Conservation (phyloP, 2,888 invertebrate genomes). For the Amiota mariae region DNA sequence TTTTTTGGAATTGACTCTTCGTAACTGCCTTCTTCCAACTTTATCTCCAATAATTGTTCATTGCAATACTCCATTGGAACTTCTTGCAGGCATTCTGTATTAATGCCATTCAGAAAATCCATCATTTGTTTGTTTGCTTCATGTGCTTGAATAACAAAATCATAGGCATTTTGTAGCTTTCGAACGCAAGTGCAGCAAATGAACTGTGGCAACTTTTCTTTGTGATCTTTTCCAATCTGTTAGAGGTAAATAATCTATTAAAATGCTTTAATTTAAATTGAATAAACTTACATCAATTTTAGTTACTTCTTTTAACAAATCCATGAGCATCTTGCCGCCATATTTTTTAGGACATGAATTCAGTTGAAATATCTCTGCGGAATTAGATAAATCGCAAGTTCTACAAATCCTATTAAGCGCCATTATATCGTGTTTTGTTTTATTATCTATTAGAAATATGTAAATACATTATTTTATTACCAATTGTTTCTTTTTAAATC, state of each 20-base stretch:
- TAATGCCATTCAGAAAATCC: not conserved
- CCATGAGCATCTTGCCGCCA: constrained; percentile 53
- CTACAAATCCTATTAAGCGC: too few relatives aligned
- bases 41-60: not conserved
- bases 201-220: not conserved
- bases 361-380: too few relatives aligned
- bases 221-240: constrained; percentile 45
- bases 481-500: too few relatives aligned
- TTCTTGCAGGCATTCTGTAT: not conserved
- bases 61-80: not conserved
- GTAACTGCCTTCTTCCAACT: not conserved
- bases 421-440: too few relatives aligned
- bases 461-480: too few relatives aligned
- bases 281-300: constrained; percentile 53
- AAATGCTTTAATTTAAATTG: too few relatives aligned
- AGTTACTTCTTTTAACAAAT: constrained; percentile 51
- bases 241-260: constrained; percentile 6
- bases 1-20: not conserved
- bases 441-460: too few relatives aligned
- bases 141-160: constrained; percentile 9
- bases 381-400: too few relatives aligned
- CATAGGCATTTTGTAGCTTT: constrained; percentile 7
- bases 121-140: not conserved
- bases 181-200: not conserved
- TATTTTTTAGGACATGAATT: constrained; percentile 47